A percentile compares a stretch with the other conserved stretches of the same genome.
Conservation (phyloP, 1,140 invertebrate species). For the Drosophila cardini region DNA sequence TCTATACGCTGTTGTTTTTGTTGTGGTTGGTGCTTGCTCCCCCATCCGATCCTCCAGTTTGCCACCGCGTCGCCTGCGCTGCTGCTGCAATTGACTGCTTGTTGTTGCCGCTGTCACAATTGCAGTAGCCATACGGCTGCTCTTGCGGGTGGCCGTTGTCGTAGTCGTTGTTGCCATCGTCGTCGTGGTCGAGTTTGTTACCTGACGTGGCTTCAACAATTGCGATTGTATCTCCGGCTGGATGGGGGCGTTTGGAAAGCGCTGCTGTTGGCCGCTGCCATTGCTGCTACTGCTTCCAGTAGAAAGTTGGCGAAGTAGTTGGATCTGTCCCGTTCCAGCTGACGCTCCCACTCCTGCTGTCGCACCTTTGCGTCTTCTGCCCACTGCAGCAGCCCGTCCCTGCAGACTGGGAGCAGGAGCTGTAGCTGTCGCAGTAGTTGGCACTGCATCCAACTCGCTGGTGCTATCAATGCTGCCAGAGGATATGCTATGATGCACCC, state of each 20-base stretch:
- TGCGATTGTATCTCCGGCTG: constrained; percentile 76
- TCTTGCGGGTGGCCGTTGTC: not conserved
- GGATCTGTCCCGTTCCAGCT: not conserved
- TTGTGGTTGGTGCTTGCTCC: constrained; percentile 51
- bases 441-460: constrained; percentile 58
- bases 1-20: constrained; percentile 18
- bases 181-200: constrained; percentile 57
- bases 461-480: constrained; percentile 72
- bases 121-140: not conserved
- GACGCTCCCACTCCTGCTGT: not conserved
- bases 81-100: constrained; percentile 69
- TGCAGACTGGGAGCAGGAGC: constrained; percentile 15
- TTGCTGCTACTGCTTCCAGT: constrained; percentile 55
- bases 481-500: constrained; percentile 65
- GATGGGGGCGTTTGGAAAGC: constrained; percentile 84
- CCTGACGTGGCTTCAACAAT: constrained; percentile 39
- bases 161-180: constrained; percentile 50
- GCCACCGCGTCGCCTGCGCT: constrained; percentile 41
- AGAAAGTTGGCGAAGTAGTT: constrained; percentile 52
- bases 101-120: constrained; percentile 72
- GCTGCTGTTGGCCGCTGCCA: constrained; percentile 51
- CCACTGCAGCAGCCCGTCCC: constrained; percentile 59
- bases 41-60: constrained; percentile 84
- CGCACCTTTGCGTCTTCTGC: constrained; percentile 51
- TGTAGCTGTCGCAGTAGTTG: constrained; percentile 13